Evolutionary conservation across 1,140 invertebrate species (phyloP).

Genomic region (Drosophila eugracilis): DNA sequence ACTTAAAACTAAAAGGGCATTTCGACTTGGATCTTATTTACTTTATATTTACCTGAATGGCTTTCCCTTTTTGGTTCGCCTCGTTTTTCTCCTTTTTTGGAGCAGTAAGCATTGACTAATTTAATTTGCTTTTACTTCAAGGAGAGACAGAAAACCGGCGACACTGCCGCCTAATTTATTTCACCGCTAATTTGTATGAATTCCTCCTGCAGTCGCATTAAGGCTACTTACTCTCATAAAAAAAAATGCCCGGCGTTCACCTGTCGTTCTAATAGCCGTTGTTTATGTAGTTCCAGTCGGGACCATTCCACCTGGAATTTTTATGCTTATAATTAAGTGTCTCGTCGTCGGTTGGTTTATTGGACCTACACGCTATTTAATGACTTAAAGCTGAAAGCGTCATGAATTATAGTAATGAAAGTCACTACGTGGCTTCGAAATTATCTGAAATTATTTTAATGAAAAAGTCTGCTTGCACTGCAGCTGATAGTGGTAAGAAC

Average conservation of each 20-base stretch:
- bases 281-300: conserved; percentile 45
- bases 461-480: conserved; percentile 7
- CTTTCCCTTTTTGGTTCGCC: conserved; percentile 11
- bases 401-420: not conserved
- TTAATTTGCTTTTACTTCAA: conserved; percentile 53
- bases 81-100: conserved; percentile 5
- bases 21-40: conserved; percentile 40
- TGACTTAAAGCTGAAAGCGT: conserved; percentile 17
- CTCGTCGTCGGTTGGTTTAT: conserved; percentile 43
- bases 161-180: conserved; percentile 63
- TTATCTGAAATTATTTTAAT: conserved; percentile 9
- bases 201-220: conserved; percentile 62
- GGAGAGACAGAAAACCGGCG: conserved; percentile 12
- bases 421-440: not conserved
- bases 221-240: conserved; percentile 48
- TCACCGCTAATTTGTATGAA: conserved; percentile 77
- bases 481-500: conserved; percentile 12
- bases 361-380: not conserved
- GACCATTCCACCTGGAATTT: conserved; percentile 28
- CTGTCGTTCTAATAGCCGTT: conserved; percentile 59
- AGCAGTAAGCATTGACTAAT: conserved; percentile 42
- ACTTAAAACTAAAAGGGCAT: not conserved
- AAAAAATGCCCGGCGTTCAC: conserved; percentile 50
- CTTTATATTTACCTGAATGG: conserved; percentile 51
- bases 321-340: conserved; percentile 77